Conservation (phyloP, 2,888 invertebrate genomes). For the Pogonocherus hispidulus region DNA sequence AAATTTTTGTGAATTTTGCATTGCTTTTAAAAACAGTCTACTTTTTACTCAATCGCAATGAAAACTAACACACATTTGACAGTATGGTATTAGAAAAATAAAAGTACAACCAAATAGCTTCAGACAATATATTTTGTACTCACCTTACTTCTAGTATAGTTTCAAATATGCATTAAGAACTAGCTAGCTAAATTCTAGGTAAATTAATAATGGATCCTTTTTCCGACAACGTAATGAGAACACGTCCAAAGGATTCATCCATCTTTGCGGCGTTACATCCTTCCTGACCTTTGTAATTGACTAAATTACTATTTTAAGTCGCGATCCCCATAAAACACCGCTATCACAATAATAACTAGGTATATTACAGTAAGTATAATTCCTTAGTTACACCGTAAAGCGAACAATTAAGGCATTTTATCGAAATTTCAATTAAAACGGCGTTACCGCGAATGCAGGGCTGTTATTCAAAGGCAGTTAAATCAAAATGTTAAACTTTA, state of each 20-base stretch:
- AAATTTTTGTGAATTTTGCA: too few species aligned
- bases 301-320: neutral
- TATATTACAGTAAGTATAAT: neutral
- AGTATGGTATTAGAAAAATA: too few species aligned
- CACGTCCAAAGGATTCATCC: neutral
- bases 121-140: too few species aligned
- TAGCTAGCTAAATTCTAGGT: neutral
- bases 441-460: neutral
- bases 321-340: neutral
- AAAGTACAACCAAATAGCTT: too few species aligned
- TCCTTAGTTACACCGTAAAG: neutral
- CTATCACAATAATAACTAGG: neutral
- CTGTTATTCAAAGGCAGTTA: neutral
- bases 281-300: neutral
- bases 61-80: too few species aligned
- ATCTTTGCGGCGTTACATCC: neutral
- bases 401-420: neutral
- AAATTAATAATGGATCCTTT: neutral
- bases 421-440: neutral
- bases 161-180: too few species aligned
- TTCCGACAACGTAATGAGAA: neutral
- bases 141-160: too few species aligned
- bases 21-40: too few species aligned
- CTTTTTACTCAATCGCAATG: too few species aligned
- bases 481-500: neutral